A percentile compares a stretch with the other conserved stretches of the same genome.
Evolutionary conservation across 1,140 invertebrate species (phyloP).

Genomic region (Nebria ingens): DNA sequence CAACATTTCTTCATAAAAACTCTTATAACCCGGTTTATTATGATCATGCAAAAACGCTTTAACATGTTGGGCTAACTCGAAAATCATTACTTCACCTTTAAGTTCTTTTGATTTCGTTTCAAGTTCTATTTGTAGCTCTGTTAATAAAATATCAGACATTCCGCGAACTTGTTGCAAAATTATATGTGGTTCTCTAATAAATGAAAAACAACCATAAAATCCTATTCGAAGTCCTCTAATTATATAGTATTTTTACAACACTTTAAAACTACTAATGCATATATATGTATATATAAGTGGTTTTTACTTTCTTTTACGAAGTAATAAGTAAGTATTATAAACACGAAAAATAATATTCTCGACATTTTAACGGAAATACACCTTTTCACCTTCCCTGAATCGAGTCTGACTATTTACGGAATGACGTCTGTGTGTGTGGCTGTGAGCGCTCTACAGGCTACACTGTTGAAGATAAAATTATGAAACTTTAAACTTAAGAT

Average conservation of each 20-base stretch:
- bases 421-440: too few species aligned
- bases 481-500: too few species aligned
- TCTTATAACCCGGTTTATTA: constrained; percentile 61
- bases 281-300: too few species aligned
- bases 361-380: too few species aligned
- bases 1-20: constrained; percentile 79
- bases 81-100: constrained; percentile 68
- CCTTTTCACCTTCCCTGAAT: too few species aligned
- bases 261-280: constrained; percentile 2
- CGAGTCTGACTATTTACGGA: too few species aligned
- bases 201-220: too few species aligned
- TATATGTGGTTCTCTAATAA: constrained; percentile 48
- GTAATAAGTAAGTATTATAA: too few species aligned
- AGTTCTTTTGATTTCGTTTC: constrained; percentile 41
- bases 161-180: constrained; percentile 55
- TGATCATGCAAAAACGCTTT: constrained; percentile 58
- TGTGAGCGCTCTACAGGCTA: too few species aligned
- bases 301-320: too few species aligned
- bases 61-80: constrained; percentile 57
- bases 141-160: constrained; percentile 49
- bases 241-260: not conserved
- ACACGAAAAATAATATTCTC: too few species aligned
- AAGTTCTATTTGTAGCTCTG: constrained; percentile 45
- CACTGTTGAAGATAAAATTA: too few species aligned
- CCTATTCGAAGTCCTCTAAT: not conserved